Percentiles rank a stretch among this genome's conserved stretches.
Evolutionary conservation across 2,113 vertebrate genomes (phyloP).

Genomic region (Varanus komodoensis): DNA sequence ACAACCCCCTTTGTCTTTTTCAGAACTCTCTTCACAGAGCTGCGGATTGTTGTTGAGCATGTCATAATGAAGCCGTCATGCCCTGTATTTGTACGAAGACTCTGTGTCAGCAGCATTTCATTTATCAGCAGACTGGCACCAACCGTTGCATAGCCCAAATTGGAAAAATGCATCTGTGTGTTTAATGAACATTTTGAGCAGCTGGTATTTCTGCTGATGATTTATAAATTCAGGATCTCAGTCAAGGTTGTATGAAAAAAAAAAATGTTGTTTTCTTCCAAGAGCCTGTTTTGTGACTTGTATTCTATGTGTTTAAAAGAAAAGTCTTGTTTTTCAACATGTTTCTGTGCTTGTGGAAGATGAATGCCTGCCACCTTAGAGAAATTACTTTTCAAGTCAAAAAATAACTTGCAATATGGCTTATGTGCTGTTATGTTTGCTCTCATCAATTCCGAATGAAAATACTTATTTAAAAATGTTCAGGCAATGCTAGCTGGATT

Average conservation of each 20-base stretch:
- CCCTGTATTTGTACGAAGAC: constrained; percentile 93
- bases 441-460: neutral
- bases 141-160: constrained; percentile 85
- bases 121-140: constrained; percentile 97
- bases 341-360: constrained; percentile 63
- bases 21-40: constrained; percentile 95
- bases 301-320: constrained; percentile 63
- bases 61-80: constrained; percentile 96
- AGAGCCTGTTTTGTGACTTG: constrained; percentile 62
- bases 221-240: constrained; percentile 74
- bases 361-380: constrained; percentile 50
- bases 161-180: constrained; percentile 43
- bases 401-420: neutral
- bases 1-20: constrained; percentile 51
- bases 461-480: neutral
- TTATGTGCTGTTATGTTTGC: constrained; percentile 3
- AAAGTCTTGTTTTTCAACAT: constrained; percentile 48
- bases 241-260: constrained; percentile 69
- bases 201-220: constrained; percentile 77
- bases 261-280: constrained; percentile 66
- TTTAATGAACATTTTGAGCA: constrained; percentile 77
- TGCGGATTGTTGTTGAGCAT: constrained; percentile 94
- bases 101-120: constrained; percentile 95
- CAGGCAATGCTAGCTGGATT: constrained; percentile 26
- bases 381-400: constrained; percentile 21